Conservation (phyloP, 2,888 invertebrate species). For the Junonia oenone region DNA sequence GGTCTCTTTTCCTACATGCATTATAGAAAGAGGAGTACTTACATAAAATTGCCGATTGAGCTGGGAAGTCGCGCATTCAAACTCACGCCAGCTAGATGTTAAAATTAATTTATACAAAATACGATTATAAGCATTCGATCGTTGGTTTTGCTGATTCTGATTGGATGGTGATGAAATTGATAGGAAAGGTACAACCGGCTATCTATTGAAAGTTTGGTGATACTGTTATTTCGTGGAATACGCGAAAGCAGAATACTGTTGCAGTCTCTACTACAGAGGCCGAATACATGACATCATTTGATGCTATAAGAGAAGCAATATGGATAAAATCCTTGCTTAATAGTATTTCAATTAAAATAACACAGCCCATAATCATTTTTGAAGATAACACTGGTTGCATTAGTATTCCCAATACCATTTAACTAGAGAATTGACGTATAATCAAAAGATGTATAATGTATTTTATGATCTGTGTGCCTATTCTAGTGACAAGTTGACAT, state of each 20-base stretch:
- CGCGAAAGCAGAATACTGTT: conserved; percentile 21
- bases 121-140: too few species aligned
- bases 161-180: conserved; percentile 28
- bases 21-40: too few species aligned
- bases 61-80: too few species aligned
- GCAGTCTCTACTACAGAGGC: too few species aligned
- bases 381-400: conserved; percentile 45
- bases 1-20: too few species aligned
- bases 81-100: too few species aligned
- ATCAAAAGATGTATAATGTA: too few species aligned
- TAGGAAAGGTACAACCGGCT: conserved; percentile 27
- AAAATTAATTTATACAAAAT: too few species aligned
- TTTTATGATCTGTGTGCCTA: too few species aligned
- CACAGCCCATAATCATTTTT: conserved; percentile 25
- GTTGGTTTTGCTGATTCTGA: conserved; percentile 39
- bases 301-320: conserved; percentile 36
- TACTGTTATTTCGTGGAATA: conserved; percentile 25
- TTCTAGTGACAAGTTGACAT: too few species aligned
- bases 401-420: conserved; percentile 37
- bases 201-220: conserved; percentile 30
- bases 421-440: too few species aligned
- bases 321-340: conserved; percentile 37
- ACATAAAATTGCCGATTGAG: too few species aligned
- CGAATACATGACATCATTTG: conserved; percentile 28
- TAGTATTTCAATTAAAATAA: conserved; percentile 30